Conservation (phyloP, 2,888 invertebrate species). For the Xiphydria camelus region DNA sequence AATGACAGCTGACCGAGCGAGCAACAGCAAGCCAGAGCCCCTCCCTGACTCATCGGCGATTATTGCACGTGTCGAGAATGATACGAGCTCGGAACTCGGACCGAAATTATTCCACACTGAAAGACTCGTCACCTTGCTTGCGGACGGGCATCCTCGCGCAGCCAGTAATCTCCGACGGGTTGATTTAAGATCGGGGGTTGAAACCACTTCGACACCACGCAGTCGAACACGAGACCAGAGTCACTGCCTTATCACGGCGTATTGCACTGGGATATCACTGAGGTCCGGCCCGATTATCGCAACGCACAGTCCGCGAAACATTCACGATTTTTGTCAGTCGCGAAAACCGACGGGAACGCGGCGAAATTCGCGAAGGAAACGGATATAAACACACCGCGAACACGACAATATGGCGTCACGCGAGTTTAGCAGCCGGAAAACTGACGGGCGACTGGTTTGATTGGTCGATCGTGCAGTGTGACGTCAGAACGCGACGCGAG, state of each 20-base stretch:
- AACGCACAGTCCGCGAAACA: conserved; percentile 3
- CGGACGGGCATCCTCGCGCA: conserved; percentile 68
- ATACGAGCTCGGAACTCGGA: not conserved
- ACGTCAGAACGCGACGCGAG: conserved; percentile 58
- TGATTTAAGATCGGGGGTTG: conserved; percentile 8
- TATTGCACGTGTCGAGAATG: not conserved
- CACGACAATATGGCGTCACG: conserved; percentile 48
- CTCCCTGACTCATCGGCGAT: conserved; percentile 2
- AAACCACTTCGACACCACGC: conserved; percentile 16
- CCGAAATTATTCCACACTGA: conserved; percentile 26
- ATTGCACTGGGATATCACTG: not conserved
- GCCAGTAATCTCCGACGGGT: conserved; percentile 11
- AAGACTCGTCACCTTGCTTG: conserved; percentile 70
- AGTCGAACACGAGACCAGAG: conserved; percentile 21
- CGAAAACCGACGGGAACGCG: conserved; percentile 2
- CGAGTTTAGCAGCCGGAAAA: conserved; percentile 49
- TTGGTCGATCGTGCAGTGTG: conserved; percentile 67
- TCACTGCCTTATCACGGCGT: not conserved
- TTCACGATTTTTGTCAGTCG: conserved; percentile 3
- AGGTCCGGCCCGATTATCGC: not conserved
- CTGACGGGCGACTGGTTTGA: conserved; percentile 62
- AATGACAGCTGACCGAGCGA: conserved; percentile 39
- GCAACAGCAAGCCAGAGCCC: conserved; percentile 16
- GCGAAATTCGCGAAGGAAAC: conserved; percentile 33
- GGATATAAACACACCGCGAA: conserved; percentile 44